A percentile compares a stretch with the other conserved stretches of the same genome.
These are phyloP conservation scores for Cynocephalus volans DNA, from an alignment of 2,113 vertebrate genomes.

Conservation along the genomic window DNA sequence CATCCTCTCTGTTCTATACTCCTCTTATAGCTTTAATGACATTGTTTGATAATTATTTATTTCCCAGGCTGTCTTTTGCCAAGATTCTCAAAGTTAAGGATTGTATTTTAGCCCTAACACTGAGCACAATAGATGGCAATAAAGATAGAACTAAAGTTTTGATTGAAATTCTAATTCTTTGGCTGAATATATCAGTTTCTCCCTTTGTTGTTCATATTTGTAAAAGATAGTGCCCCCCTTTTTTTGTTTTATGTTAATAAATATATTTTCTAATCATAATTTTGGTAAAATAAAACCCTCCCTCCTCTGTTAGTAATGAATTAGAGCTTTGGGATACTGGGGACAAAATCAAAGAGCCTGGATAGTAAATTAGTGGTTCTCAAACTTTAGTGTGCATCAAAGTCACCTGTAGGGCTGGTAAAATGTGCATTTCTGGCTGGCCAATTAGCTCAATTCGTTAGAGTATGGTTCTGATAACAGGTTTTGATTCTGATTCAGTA, in stretches of 20 bases:
- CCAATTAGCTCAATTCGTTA: too few species aligned
- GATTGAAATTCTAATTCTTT: constrained; percentile 39
- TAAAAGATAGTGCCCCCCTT: not conserved
- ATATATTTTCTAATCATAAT: constrained; percentile 46
- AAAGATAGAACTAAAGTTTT: constrained; percentile 33
- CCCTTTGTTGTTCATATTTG: constrained; percentile 10
- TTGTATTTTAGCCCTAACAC: constrained; percentile 9
- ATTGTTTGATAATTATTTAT: constrained; percentile 56
- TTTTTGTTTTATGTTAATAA: constrained; percentile 30
- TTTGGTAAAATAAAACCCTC: not conserved
- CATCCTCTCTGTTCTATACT: not conserved
- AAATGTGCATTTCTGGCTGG: not conserved
- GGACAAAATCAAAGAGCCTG: constrained; percentile 34
- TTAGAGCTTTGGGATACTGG: not conserved
- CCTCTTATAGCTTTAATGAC: not conserved
- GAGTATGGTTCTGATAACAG: too few species aligned
- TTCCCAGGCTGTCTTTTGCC: not conserved
- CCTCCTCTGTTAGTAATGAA: constrained; percentile 41
- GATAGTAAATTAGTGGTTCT: not conserved
- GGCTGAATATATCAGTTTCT: constrained; percentile 45
- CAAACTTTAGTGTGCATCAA: not conserved
- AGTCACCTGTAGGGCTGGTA: not conserved
- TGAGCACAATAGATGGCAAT: not conserved
- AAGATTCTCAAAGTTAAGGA: constrained; percentile 50
- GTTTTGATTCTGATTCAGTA: not conserved